phyloP scores from a whole-genome alignment of 2,888 invertebrate genomes.

The Cremastinae sp. region DNA sequence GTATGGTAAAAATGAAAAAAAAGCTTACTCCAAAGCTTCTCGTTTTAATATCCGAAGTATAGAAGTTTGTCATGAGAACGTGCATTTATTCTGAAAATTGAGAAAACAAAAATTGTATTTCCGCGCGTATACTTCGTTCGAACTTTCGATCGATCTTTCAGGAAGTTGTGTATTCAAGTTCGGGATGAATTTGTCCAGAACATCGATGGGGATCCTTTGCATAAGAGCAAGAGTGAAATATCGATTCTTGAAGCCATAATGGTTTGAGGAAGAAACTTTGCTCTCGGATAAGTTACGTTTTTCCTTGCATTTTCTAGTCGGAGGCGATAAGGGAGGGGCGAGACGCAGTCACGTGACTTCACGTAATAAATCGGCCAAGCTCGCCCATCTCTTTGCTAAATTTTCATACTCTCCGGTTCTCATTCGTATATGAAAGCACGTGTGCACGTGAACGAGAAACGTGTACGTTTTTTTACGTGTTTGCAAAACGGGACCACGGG shows the following conservation, averaged over 20 bases:
- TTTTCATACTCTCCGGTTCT: too few relatives aligned
- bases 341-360: neutral
- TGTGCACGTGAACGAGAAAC: too few relatives aligned
- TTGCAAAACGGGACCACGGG: too few relatives aligned
- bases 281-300: neutral
- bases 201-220: neutral
- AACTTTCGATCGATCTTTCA: constrained; percentile 1
- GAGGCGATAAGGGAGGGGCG: neutral
- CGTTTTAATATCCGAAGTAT: constrained; percentile 55
- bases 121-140: neutral
- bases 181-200: constrained; percentile 1
- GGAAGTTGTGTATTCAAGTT: neutral
- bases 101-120: neutral
- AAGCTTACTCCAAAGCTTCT: constrained; percentile 28
- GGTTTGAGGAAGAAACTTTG: too few relatives aligned
- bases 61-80: constrained; percentile 29
- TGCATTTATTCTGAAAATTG: too few relatives aligned
- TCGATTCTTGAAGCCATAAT: too few relatives aligned
- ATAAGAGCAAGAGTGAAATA: neutral
- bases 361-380: neutral
- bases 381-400: too few relatives aligned
- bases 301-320: neutral
- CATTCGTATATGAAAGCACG: too few relatives aligned
- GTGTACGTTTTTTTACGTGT: too few relatives aligned
- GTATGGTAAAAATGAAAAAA: constrained; percentile 34